A percentile compares a stretch with the other conserved stretches of the same genome.
phyloP scores from a whole-genome alignment of 2,113 vertebrate species.

The Oxygymnocypris stewartii region DNA sequence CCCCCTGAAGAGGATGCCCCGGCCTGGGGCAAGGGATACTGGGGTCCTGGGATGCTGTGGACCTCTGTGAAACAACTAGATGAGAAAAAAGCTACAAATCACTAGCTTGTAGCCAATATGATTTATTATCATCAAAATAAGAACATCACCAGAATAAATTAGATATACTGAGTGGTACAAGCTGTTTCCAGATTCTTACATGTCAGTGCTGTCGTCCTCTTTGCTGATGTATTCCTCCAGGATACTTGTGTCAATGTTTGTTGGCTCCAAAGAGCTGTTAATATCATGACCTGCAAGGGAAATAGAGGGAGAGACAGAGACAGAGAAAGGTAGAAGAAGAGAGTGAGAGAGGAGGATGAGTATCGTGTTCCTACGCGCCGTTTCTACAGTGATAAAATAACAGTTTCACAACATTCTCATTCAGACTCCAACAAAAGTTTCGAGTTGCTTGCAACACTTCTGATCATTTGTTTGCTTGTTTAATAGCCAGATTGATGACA shows the following conservation, averaged over 20 bases:
- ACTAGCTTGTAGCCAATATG: background rate
- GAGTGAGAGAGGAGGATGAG: constrained; percentile 64
- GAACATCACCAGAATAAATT: background rate
- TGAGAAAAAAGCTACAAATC: constrained; percentile 33
- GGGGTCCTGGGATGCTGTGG: constrained; percentile 75
- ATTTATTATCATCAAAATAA: background rate
- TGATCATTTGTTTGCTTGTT: background rate
- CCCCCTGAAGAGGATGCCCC: constrained; percentile 76
- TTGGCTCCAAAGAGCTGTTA: constrained; percentile 94
- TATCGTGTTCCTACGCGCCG: background rate
- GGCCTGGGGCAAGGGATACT: constrained; percentile 76
- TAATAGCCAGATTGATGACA: background rate
- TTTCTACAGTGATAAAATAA: constrained; percentile 32
- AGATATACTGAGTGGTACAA: background rate
- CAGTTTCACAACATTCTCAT: constrained; percentile 24
- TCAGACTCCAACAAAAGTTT: background rate
- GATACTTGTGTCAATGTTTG: constrained; percentile 98
- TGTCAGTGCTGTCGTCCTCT: constrained; percentile 93
- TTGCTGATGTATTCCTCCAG: constrained; percentile 99
- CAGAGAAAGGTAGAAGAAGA: constrained; percentile 56
- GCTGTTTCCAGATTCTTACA: constrained; percentile 79
- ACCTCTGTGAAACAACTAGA: constrained; percentile 96
- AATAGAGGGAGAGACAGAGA: constrained; percentile 56
- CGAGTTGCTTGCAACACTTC: background rate
- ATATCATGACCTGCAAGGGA: constrained; percentile 90